These are phyloP conservation scores for Anas flavirostris DNA, from an alignment of 2,797 vertebrate genomes.

Conservation along the genomic window DNA sequence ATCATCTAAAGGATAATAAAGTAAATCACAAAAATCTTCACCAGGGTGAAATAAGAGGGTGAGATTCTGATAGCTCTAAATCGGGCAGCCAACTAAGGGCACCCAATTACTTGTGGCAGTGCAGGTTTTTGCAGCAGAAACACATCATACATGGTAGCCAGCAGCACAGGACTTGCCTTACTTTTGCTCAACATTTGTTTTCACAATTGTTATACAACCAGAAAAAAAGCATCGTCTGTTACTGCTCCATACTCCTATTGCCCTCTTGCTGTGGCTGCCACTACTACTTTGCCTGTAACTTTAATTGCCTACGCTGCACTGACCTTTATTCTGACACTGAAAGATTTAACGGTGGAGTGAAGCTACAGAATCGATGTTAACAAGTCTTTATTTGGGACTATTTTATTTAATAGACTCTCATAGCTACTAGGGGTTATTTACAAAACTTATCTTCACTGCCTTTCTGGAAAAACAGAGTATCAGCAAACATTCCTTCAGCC, in stretches of 20 bases:
- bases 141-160: not conserved
- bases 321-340: constrained; percentile 1
- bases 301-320: constrained; percentile 28
- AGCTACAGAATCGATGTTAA: constrained; percentile 18
- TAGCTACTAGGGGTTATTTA: not conserved
- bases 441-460: not conserved
- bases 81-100: not conserved
- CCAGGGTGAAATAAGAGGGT: constrained; percentile 10
- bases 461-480: not conserved
- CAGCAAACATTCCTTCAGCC: not conserved
- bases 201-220: not conserved
- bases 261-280: not conserved
- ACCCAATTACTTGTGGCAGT: not conserved
- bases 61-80: not conserved
- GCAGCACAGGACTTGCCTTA: not conserved
- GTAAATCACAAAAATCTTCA: not conserved
- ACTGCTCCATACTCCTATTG: not conserved
- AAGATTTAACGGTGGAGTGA: not conserved
- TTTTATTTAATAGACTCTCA: constrained; percentile 34
- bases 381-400: constrained; percentile 9
- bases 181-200: not conserved
- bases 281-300: constrained; percentile 20
- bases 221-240: not conserved
- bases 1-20: not conserved
- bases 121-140: not conserved